Percentiles rank a stretch among this genome's conserved stretches.
Conservation (phyloP, 1,140 invertebrate species). For the Periplaneta americana region DNA sequence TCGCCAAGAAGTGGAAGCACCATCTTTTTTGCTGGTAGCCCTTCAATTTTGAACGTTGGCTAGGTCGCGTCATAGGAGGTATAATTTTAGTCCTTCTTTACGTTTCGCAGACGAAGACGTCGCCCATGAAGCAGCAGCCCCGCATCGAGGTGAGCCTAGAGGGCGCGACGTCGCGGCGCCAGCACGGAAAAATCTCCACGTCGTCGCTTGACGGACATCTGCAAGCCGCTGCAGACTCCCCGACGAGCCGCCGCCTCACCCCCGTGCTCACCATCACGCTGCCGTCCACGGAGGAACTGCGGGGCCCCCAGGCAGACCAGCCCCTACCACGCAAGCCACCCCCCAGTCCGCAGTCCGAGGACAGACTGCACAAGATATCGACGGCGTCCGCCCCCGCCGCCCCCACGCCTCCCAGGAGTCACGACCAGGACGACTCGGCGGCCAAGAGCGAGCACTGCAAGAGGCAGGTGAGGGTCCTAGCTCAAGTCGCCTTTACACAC, state of each 20-base stretch:
- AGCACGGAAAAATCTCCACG: background rate
- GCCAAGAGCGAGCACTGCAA: background rate
- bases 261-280: constrained; percentile 50
- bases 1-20: no score
- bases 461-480: background rate
- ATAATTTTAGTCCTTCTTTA: no score
- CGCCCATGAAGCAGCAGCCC: background rate
- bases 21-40: no score
- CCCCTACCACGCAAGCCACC: constrained; percentile 7
- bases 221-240: background rate
- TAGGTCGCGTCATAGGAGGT: no score
- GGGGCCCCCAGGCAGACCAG: background rate
- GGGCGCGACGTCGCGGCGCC: background rate
- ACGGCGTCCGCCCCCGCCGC: background rate
- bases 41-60: no score
- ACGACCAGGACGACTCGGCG: background rate
- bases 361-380: constrained; percentile 4
- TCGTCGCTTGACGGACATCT: background rate
- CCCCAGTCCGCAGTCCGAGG: constrained; percentile 19
- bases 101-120: background rate
- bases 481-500: no score
- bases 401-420: constrained; percentile 6
- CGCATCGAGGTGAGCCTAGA: background rate
- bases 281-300: constrained; percentile 49
- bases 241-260: constrained; percentile 21